These are phyloP conservation scores for Phymorhynchus buccinoides DNA, from an alignment of 1,140 invertebrate species.

Conservation along the genomic window DNA sequence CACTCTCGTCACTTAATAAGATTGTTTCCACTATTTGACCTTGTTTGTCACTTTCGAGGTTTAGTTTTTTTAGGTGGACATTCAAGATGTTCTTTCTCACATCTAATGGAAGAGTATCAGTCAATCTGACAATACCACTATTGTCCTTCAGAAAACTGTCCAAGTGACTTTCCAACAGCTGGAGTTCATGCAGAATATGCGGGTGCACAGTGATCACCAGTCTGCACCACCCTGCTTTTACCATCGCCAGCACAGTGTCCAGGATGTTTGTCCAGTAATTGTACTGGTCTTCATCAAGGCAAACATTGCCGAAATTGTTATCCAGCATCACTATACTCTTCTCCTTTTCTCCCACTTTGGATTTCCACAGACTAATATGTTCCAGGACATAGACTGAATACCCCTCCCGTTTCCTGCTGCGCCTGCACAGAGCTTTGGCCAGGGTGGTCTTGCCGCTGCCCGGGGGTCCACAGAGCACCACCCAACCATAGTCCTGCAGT, in stretches of 20 bases:
- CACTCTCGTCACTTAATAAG: not conserved
- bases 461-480: constrained; percentile 13
- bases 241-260: not conserved
- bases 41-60: not conserved
- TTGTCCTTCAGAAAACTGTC: constrained; percentile 1
- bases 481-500: not conserved
- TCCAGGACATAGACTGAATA: not conserved
- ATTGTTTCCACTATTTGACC: not conserved
- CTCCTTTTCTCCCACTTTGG: not conserved
- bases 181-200: constrained; percentile 17
- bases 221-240: not conserved
- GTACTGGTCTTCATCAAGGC: constrained; percentile 1
- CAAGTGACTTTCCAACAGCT: not conserved
- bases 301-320: not conserved
- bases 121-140: not conserved
- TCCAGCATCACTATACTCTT: constrained; percentile 15
- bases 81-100: not conserved
- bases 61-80: not conserved
- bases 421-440: not conserved
- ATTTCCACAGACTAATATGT: not conserved
- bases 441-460: too few species aligned
- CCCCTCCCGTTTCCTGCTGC: not conserved
- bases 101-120: not conserved
- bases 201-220: constrained; percentile 15
- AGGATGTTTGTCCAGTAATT: not conserved